Evolutionary conservation across 1,140 invertebrate genomes (phyloP).

Genomic region (Matsumurasca onukii): DNA sequence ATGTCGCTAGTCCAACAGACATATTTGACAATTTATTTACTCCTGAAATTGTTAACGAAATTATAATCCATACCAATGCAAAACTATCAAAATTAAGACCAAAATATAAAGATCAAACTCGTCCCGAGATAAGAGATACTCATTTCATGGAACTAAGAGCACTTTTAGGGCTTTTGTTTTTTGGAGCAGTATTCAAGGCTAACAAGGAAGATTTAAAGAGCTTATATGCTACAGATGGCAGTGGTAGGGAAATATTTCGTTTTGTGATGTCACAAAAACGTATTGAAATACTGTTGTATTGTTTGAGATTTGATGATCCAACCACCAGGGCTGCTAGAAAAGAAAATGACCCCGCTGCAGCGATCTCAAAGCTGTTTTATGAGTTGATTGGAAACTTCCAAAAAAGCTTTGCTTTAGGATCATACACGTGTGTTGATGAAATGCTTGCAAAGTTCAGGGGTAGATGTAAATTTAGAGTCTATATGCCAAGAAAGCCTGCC

Average conservation of each 20-base stretch:
- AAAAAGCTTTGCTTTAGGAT: conserved; percentile 38
- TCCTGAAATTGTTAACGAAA: conserved; percentile 20
- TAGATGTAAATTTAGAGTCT: conserved; percentile 46
- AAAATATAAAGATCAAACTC: conserved; percentile 24
- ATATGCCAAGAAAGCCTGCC: conserved; percentile 47
- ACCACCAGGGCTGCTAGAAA: conserved; percentile 36
- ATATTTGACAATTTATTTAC: conserved; percentile 22
- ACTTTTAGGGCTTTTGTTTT: conserved; percentile 42
- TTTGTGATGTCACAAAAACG: conserved; percentile 39
- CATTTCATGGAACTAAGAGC: conserved; percentile 40
- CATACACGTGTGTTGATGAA: conserved; percentile 47
- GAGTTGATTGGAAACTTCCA: conserved; percentile 41
- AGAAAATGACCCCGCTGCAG: conserved; percentile 44
- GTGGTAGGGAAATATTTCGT: conserved; percentile 42
- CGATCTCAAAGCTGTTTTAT: conserved; percentile 45
- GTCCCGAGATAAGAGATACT: conserved; percentile 26
- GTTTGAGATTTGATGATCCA: conserved; percentile 40
- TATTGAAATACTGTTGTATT: conserved; percentile 41
- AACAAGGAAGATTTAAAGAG: conserved; percentile 38
- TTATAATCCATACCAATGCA: conserved; percentile 21
- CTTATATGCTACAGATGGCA: conserved; percentile 43
- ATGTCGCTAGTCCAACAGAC: conserved; percentile 20
- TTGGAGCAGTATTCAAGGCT: conserved; percentile 40
- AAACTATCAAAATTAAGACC: conserved; percentile 26
- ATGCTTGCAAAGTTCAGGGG: conserved; percentile 45